Conservation (phyloP, 2,888 invertebrate genomes). For the Yponomeuta cagnagella region DNA sequence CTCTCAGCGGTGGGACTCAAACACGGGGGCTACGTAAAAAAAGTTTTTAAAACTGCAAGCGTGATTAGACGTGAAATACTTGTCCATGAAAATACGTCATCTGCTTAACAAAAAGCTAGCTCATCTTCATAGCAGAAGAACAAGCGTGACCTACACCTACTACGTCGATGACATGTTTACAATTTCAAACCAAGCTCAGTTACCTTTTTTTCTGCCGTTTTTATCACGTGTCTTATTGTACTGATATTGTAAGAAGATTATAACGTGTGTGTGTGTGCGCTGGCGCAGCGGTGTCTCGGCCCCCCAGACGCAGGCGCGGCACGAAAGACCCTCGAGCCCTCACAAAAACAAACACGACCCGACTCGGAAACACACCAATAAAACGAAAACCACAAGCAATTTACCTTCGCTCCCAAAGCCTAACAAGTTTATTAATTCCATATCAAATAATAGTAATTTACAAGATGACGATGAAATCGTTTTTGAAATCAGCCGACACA, state of each 20-base stretch:
- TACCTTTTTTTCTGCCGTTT: not conserved
- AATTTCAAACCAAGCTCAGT: not conserved
- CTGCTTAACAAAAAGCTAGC: not conserved
- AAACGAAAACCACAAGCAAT: conserved; percentile 66
- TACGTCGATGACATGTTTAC: not conserved
- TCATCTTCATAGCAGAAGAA: not conserved
- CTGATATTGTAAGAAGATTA: conserved; percentile 14
- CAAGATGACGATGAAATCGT: conserved; percentile 61
- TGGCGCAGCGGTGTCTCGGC: conserved; percentile 69
- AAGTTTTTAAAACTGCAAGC: too few species aligned
- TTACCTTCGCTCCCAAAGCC: conserved; percentile 68
- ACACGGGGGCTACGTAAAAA: too few species aligned
- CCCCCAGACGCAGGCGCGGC: conserved; percentile 62
- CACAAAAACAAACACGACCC: conserved; percentile 69
- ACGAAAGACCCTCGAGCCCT: conserved; percentile 59
- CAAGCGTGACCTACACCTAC: not conserved
- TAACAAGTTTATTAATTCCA: conserved; percentile 76
- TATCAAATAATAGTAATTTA: conserved; percentile 73
- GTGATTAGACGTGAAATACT: too few species aligned
- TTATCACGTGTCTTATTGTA: not conserved
- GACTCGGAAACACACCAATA: conserved; percentile 68
- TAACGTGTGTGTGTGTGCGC: conserved; percentile 24
- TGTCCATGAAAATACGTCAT: not conserved
- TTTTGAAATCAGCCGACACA: conserved; percentile 65
- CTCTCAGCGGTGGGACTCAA: too few species aligned